Evolutionary conservation across 2,113 vertebrate genomes (phyloP), one percentile per base, ranked within the genome.

Genomic region (Eublepharis macularius): DNA sequence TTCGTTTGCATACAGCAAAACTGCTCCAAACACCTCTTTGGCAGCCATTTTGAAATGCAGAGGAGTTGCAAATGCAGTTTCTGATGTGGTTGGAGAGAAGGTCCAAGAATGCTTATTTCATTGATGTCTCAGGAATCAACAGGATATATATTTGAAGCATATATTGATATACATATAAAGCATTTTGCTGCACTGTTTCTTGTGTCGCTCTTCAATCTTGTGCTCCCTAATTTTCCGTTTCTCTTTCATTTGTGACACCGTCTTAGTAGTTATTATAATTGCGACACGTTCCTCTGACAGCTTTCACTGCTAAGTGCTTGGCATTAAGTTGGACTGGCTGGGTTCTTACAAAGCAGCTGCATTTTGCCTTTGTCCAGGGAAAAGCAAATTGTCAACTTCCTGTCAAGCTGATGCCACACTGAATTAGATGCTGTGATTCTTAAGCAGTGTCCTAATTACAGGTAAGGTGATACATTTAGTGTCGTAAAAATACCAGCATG

Each of bases 361-460:
- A 0, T 21, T 81, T 74, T 68, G 3, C 83, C 41, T 90, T 91
- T 86, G 70, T 70, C 73, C 85, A 49, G 83, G 68, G 70, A 85
- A 41, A 43, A 79, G 57, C 69, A 63, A 39, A 14, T 11, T 77
- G 84, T 69, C 69, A 74, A 36, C 65, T 75, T 86, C 43, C 86
- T 91, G 79, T 82, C 70, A 43, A 0, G 3, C 43, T 88, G 80
- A 57, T 89, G 85, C 36, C 82, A 74, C 76, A 70, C 73, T 70
- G 87, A 83, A 87, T 88, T 80, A 85, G 47, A 11, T 34, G 34
- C 85, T 80, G 21, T 29, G 79, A 2, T 85, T 88, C 86, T 54
- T 86, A 41, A 4, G 2, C 17, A 29, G 54, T 86, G 83, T 4
- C 86, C 39, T 79, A 21, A 8, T 82, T 85, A 88, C 14, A 76